phyloP scores from a whole-genome alignment of 2,888 invertebrate genomes.

The Yponomeuta malinellus region DNA sequence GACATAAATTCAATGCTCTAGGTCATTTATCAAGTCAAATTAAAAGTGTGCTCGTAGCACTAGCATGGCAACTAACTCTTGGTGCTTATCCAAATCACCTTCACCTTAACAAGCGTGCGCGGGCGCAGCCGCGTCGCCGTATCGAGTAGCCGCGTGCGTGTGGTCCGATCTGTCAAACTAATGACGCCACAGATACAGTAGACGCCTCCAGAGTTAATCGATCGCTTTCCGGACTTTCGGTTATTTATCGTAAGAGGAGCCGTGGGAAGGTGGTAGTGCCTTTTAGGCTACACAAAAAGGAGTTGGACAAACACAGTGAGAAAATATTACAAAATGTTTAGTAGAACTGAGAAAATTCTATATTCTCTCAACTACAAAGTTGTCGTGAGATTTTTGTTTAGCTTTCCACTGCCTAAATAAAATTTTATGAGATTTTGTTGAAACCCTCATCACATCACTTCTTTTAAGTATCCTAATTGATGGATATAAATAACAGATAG shows the following conservation, averaged over 20 bases:
- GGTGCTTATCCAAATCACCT: not conserved
- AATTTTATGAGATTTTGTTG: too few species aligned
- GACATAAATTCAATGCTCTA: too few species aligned
- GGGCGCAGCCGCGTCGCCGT: not conserved
- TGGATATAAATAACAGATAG: too few species aligned
- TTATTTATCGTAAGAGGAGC: not conserved
- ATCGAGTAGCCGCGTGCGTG: slow-evolving; percentile 4
- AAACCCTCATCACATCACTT: too few species aligned
- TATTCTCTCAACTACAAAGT: too few species aligned
- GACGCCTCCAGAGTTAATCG: slow-evolving; percentile 3
- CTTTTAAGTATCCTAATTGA: too few species aligned
- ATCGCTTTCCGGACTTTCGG: not conserved
- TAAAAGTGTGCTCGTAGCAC: not conserved
- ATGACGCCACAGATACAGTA: slow-evolving; percentile 9
- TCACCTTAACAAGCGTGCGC: not conserved
- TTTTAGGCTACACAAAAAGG: not conserved
- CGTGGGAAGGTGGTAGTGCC: not conserved
- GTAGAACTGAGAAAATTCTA: too few species aligned
- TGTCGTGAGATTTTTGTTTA: too few species aligned
- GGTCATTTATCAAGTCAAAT: too few species aligned
- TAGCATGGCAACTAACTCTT: not conserved
- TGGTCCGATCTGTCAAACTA: slow-evolving; percentile 14
- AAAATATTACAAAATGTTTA: too few species aligned
- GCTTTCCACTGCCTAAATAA: too few species aligned
- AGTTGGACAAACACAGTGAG: too few species aligned